Base-by-base conservation (phyloP, 2,888 invertebrate species). In the Leptopilina myrica region DNA sequence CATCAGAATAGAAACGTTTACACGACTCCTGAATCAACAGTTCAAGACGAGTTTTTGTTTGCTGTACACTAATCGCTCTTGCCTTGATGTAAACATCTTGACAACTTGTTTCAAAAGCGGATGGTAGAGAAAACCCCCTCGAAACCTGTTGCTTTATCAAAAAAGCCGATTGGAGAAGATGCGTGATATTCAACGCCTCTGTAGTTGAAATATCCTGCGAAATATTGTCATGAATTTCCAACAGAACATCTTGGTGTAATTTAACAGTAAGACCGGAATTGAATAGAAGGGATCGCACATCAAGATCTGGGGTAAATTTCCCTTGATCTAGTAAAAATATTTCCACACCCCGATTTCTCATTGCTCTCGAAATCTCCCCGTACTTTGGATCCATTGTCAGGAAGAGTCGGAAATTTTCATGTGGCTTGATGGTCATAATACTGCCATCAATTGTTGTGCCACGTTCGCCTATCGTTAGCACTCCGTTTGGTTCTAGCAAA, bases 331-430 rank as follows among this genome's bases (percentile, higher is more conserved):
- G 89, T 78, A 96, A 89, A 89, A 92, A 96, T 86, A 99, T 95
- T 93, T 99, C 99, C 0, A 99, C 95, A 4, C 99, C 98, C 88
- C 99, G 94, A 92, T 99, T 99, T 81, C 99, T 94, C 99, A 99
- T 99, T 0, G 99, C 99, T 86, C 97, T 94, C 0, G 99, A 99
- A 84, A 99, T 96, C 92, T 98, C 98, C 0, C 99, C 99, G 92
- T 97, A 95, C 88, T 95, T 96, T 0, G 99, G 97, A 92, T 99
- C 97, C 95, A 99, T 97, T 0, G 98, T 96, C 81, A 99, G 94
- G 89, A 99, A 98, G 62, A 99, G 94, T 84, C 98, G 95, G 91
- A 99, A 99, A 89, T 98, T 95, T 11, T 95, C 93, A 91, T 99
- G 98, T 1, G 99, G 98, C 86, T 92, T 94, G 26, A 99, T 95